Percentiles rank a stretch among this genome's conserved stretches.
Evolutionary conservation across 2,113 vertebrate species (phyloP).

Genomic region (Phrynosoma blainvillii): DNA sequence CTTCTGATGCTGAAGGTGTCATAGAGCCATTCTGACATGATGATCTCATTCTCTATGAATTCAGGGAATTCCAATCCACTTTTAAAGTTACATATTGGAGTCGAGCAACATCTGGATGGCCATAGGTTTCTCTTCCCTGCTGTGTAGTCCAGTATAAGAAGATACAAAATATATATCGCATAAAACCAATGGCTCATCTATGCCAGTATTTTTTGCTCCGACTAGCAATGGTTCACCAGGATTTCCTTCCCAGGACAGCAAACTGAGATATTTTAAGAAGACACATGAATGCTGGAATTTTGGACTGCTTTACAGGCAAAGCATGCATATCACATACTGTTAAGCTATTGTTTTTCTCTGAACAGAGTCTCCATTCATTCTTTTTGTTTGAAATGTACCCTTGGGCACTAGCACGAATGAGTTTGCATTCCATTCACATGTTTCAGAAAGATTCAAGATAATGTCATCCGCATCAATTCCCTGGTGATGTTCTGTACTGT

Average conservation of each 20-base stretch:
- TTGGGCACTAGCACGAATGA: not conserved
- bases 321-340: not conserved
- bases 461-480: conserved; percentile 9
- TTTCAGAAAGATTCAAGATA: conserved; percentile 7
- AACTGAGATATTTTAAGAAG: not conserved
- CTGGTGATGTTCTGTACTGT: conserved; percentile 30
- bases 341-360: not conserved
- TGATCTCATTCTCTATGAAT: no score
- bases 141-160: no score
- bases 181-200: not conserved
- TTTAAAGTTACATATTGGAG: no score
- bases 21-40: no score
- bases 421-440: conserved; percentile 8
- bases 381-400: not conserved
- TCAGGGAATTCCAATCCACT: no score
- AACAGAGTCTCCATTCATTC: not conserved
- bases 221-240: not conserved
- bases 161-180: not conserved
- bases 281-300: not conserved
- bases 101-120: no score
- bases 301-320: not conserved
- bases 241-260: not conserved
- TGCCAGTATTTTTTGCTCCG: not conserved
- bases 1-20: no score
- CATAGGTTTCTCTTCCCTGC: no score